Base-by-base conservation (phyloP, 2,113 vertebrate species). In the Seriola quinqueradiata region DNA sequence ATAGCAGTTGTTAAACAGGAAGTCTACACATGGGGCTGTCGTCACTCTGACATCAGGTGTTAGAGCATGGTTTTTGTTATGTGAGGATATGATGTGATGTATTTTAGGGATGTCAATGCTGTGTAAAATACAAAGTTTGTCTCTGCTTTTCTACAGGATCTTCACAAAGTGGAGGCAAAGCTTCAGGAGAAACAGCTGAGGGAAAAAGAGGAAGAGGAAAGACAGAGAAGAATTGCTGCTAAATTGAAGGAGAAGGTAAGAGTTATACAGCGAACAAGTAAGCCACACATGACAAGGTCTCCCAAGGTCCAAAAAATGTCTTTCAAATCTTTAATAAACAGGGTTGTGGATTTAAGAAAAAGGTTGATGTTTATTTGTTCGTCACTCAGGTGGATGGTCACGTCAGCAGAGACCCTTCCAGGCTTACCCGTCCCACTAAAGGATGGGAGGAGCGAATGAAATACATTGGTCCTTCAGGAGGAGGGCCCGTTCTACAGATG, bases 191-290 rank as follows among this genome's bases (percentile, higher is more conserved):
- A 94, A 80, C 95, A 95, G 40, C 77, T 85, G 80, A 95, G 93
- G 80, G 95, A 96, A 87, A 84, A 88, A 68, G 93, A 96, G 84
- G 95, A 96, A 61, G 69, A 55, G 77, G 94, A 97, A 87, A 95
- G 93, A 90, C 94, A 96, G 88, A 95, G 86, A 87, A 94, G 92
- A 82, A 65, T 97, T n/a, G 61, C 93, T 74, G 86, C 92, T 21
- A 96, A 94, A 75, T 78, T 98, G 34, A 98, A 95, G 90, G 93
- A 97, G 71, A 97, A 97, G 95, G 98, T 98, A 85, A 81, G 57
- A 3, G 19, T 19, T 42, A 13, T 9, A n/a, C 4, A 16, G n/a
- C 19, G 21, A 57, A 21, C 16, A 61, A 36, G 1, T 32, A 3
- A 25, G 60, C 8, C 4, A 40, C 4, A 10, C 14, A 25, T 19